Base-by-base conservation (phyloP, 2,797 vertebrate genomes). In the Pygocentrus nattereri region DNA sequence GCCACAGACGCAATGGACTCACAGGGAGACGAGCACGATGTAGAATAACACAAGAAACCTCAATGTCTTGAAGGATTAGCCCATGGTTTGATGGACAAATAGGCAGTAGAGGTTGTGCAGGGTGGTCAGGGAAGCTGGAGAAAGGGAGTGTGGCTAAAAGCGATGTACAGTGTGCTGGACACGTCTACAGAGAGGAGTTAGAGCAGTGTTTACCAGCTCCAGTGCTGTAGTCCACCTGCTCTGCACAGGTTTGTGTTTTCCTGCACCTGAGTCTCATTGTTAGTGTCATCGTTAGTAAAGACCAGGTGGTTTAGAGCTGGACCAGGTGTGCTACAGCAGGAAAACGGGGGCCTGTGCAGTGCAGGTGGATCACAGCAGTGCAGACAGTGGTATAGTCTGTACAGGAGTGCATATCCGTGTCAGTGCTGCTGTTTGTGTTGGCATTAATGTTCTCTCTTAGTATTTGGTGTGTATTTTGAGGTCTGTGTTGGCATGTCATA, bases 1-100 rank as follows among this genome's bases (percentile, higher is more conserved):
- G 23, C 73, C 73, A 19, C 65, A 79, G 49, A 79, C 71, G 59
- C 74, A 71, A 52, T 25, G 72, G 54, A 58, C 19, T 30, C 69
- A 52, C 47, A 68, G 38, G 18, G 25, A 52, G 47, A 6, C 47
- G 27, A 30, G 25, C 30, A 34, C 50, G 3, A 56, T 70, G 72
- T 54, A 19, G 19, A 38, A n/a, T 21, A 73, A 34, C 47, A 54
- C 4, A 11, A 34, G 13, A 73, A 34, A 54, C 50, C 70, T n/a
- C 70, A 34, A 21, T 15, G 50, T 56, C 30, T 34, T 21, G 18
- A 56, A 34, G 27, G 30, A 72, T 72, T 56, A 72, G 49, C 49
- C 15, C 27, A 56, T n/a, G 70, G 70, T 72, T 31, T 52, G 27
- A 38, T 54, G 30, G 49, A 27, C 38, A 68, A 68, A 41, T 68